These are phyloP conservation scores for Isoperla grammatica DNA, from an alignment of 2,888 invertebrate genomes.

Conservation along the genomic window DNA sequence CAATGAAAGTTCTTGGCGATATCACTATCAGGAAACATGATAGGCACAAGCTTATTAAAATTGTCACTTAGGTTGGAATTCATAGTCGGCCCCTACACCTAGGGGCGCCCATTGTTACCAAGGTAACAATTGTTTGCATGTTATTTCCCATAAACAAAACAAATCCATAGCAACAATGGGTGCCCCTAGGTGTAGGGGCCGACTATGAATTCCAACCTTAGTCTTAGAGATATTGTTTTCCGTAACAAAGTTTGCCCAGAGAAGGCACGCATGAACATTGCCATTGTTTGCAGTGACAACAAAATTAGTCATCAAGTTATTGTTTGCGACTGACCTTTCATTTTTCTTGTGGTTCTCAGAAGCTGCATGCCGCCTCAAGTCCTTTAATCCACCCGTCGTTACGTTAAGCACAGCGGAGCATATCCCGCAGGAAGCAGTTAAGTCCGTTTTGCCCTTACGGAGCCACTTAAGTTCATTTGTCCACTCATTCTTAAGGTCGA, in stretches of 20 bases:
- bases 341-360: neutral
- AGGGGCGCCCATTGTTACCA: too few species aligned
- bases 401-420: neutral
- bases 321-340: too few species aligned
- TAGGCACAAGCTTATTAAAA: neutral
- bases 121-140: too few species aligned
- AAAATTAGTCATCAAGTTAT: neutral
- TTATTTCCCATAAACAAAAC: too few species aligned
- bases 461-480: neutral
- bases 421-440: neutral
- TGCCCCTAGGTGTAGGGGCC: too few species aligned
- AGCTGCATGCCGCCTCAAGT: neutral
- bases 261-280: neutral
- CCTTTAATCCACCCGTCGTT: neutral
- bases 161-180: too few species aligned
- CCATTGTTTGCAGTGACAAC: neutral
- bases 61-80: too few species aligned
- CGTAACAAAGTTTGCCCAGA: neutral
- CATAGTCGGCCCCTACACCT: too few species aligned
- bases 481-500: neutral
- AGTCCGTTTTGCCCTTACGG: neutral
- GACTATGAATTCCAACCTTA: too few species aligned
- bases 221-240: neutral
- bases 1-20: neutral
- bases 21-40: slow-evolving; percentile 2